These are phyloP conservation scores for Drosophila pruinosa DNA, from an alignment of 1,140 invertebrate genomes.

Conservation along the genomic window DNA sequence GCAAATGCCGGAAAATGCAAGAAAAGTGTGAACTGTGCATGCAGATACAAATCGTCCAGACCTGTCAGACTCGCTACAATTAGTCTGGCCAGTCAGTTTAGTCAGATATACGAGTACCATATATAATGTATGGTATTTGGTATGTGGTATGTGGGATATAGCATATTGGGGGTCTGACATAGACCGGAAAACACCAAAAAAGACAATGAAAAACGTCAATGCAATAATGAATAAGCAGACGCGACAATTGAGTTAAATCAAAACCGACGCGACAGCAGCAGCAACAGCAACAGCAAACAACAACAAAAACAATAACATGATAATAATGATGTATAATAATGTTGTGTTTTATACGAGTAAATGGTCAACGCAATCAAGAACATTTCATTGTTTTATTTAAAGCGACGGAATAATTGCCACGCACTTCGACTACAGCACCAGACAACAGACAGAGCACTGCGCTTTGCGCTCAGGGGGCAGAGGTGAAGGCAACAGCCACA, in stretches of 20 bases:
- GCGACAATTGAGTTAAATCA: slow-evolving; percentile 76
- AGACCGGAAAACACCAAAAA: slow-evolving; percentile 75
- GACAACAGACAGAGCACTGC: background rate
- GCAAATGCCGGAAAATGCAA: slow-evolving; percentile 49
- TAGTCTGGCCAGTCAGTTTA: slow-evolving; percentile 66
- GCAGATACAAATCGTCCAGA: slow-evolving; percentile 65
- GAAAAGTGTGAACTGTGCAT: slow-evolving; percentile 81
- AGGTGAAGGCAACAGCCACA: background rate
- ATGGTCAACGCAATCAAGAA: slow-evolving; percentile 68
- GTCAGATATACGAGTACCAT: slow-evolving; percentile 11
- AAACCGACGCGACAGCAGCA: slow-evolving; percentile 55
- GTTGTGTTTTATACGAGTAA: slow-evolving; percentile 31
- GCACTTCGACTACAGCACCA: slow-evolving; percentile 69
- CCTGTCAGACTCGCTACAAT: slow-evolving; percentile 73
- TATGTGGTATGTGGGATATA: background rate
- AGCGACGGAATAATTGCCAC: slow-evolving; percentile 74
- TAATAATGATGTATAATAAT: slow-evolving; percentile 48
- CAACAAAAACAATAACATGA: slow-evolving; percentile 2
- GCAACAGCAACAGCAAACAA: background rate
- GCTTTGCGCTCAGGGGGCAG: background rate
- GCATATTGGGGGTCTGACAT: slow-evolving; percentile 23
- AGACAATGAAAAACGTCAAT: slow-evolving; percentile 29
- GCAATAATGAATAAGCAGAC: slow-evolving; percentile 76
- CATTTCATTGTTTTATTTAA: slow-evolving; percentile 80
- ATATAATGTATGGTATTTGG: background rate